Evolutionary conservation across 1,140 invertebrate species (phyloP).

Genomic region (Cotesia typhae): DNA sequence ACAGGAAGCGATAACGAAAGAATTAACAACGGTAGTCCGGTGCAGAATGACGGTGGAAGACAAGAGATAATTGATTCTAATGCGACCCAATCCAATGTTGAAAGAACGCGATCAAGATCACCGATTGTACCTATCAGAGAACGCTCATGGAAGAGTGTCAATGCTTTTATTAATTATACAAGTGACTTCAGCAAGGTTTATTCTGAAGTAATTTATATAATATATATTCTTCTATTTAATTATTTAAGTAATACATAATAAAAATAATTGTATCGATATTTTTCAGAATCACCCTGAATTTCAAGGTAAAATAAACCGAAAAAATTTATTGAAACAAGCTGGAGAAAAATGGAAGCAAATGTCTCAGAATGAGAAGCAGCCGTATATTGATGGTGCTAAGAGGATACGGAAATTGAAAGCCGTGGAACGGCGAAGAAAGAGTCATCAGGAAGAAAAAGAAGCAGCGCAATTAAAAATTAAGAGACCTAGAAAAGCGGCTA

Average conservation of each 20-base stretch:
- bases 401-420: constrained; percentile 20
- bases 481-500: background rate
- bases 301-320: constrained; percentile 28
- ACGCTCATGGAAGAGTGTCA: constrained; percentile 45
- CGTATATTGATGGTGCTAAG: constrained; percentile 49
- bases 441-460: background rate
- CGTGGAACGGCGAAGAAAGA: background rate
- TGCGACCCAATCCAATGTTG: background rate
- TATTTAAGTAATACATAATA: too few relatives aligned
- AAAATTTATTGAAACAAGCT: constrained; percentile 46
- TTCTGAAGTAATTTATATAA: background rate
- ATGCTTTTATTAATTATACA: constrained; percentile 53
- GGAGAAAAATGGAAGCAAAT: constrained; percentile 51
- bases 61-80: background rate
- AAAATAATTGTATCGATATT: background rate
- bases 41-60: constrained; percentile 27
- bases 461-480: background rate
- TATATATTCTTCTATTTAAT: background rate
- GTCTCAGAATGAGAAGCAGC: constrained; percentile 49
- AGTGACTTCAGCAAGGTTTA: constrained; percentile 52
- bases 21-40: background rate
- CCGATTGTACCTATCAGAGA: constrained; percentile 24
- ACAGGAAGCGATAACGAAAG: constrained; percentile 3
- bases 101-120: constrained; percentile 40
- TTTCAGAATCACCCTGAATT: constrained; percentile 33